Percentiles rank a stretch among this genome's conserved stretches.
Evolutionary conservation across 2,113 vertebrate genomes (phyloP).

Genomic region (Canis aureus): DNA sequence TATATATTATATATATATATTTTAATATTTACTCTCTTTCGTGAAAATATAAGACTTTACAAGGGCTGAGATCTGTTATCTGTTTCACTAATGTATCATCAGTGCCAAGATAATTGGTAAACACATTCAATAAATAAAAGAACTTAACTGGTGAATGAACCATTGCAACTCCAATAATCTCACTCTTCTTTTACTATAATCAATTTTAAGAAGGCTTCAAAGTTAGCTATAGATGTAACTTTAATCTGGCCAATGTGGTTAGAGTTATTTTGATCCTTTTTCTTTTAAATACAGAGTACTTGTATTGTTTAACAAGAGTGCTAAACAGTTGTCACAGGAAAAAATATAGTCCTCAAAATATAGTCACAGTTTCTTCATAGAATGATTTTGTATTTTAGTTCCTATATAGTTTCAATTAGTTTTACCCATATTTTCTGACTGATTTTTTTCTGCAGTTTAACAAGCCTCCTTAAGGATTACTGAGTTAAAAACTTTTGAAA

Average conservation of each 20-base stretch:
- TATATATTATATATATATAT: background rate
- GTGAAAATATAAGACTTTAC: conserved; percentile 24
- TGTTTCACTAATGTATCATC: background rate
- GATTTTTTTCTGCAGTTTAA: background rate
- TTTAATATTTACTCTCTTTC: background rate
- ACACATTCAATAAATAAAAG: background rate
- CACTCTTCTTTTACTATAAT: background rate
- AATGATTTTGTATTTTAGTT: background rate
- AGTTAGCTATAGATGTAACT: background rate
- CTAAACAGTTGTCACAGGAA: background rate
- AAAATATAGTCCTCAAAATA: background rate
- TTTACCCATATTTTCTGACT: background rate
- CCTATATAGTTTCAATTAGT: background rate
- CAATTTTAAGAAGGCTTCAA: background rate
- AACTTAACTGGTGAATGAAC: conserved; percentile 40
- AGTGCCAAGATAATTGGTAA: background rate
- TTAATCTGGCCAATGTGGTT: background rate
- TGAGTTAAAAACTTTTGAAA: background rate
- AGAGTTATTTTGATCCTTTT: background rate
- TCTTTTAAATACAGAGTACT: background rate
- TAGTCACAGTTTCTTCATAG: background rate
- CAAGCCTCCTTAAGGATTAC: background rate
- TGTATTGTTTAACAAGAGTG: background rate
- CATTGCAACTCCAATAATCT: background rate
- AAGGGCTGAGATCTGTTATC: background rate